phyloP scores from a whole-genome alignment of 2,888 invertebrate species.

The Graphium colonna region DNA sequence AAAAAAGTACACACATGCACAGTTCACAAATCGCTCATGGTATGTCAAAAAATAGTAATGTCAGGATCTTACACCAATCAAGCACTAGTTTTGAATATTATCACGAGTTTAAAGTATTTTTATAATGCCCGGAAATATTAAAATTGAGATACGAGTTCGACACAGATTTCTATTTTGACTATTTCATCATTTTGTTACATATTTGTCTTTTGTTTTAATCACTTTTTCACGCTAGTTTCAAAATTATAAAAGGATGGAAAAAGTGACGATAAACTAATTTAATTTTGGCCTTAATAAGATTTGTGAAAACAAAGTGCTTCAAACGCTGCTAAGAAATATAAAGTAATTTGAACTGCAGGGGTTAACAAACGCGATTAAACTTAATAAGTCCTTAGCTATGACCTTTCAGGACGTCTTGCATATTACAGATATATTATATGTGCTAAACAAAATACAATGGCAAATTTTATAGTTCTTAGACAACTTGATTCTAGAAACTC shows the following conservation, averaged over 20 bases:
- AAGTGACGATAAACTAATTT: not conserved
- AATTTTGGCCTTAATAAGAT: not conserved
- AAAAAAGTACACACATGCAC: slow-evolving; percentile 1
- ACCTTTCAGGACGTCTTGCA: not conserved
- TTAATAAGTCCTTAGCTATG: not conserved
- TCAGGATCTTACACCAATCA: not conserved
- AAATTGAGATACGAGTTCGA: too few relatives aligned
- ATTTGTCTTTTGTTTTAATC: not conserved
- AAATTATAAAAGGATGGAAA: not conserved
- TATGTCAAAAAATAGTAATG: not conserved
- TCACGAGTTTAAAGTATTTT: not conserved
- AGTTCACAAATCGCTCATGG: slow-evolving; percentile 8
- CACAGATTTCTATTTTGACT: too few relatives aligned
- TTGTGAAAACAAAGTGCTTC: not conserved
- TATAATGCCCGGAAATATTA: not conserved
- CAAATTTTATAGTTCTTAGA: not conserved
- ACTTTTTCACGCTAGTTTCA: not conserved
- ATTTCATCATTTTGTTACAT: not conserved
- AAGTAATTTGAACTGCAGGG: not conserved
- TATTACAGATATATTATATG: not conserved
- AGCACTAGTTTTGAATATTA: not conserved
- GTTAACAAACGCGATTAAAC: not conserved
- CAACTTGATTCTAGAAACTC: too few relatives aligned
- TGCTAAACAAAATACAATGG: not conserved
- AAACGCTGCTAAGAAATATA: not conserved